A percentile compares a stretch with the other conserved stretches of the same genome.
These are phyloP conservation scores for Bombus waltoni DNA, from an alignment of 1,140 invertebrate genomes.

Conservation along the genomic window DNA sequence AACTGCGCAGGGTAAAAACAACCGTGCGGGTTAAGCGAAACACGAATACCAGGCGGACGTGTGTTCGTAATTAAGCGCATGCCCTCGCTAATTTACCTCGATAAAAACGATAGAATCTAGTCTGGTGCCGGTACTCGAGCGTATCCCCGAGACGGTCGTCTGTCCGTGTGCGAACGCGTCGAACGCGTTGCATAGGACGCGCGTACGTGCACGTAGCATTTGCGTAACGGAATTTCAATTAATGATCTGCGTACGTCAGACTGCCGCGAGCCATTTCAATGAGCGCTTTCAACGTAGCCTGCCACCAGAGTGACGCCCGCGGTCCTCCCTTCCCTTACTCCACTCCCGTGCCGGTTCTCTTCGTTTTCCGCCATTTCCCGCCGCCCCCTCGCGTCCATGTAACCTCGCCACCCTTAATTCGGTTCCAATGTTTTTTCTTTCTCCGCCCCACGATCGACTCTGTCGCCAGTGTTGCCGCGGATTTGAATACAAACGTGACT, in stretches of 20 bases:
- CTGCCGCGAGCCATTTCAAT: conserved; percentile 58
- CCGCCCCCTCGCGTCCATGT: neutral
- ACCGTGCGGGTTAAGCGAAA: neutral
- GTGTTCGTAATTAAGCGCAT: conserved; percentile 39
- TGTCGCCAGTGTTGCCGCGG: neutral
- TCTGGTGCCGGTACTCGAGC: neutral
- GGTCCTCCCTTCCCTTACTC: neutral
- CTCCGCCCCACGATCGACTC: neutral
- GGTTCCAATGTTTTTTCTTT: neutral
- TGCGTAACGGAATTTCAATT: conserved; percentile 63
- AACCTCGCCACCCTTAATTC: neutral
- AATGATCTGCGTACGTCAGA: conserved; percentile 51
- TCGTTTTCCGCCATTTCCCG: neutral
- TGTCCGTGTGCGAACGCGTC: neutral
- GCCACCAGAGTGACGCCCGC: conserved; percentile 47
- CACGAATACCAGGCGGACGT: neutral
- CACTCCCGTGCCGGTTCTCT: neutral
- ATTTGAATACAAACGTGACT: neutral
- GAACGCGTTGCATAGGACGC: neutral
- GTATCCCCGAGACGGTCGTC: neutral
- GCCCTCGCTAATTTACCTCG: conserved; percentile 30
- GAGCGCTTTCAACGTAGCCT: conserved; percentile 50
- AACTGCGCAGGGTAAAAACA: neutral
- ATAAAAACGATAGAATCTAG: conserved; percentile 54
- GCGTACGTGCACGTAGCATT: conserved; percentile 28